Percentiles rank a stretch among this genome's conserved stretches.
Evolutionary conservation across 2,888 invertebrate species (phyloP).

Genomic region (Eutolmus rufibarbis): DNA sequence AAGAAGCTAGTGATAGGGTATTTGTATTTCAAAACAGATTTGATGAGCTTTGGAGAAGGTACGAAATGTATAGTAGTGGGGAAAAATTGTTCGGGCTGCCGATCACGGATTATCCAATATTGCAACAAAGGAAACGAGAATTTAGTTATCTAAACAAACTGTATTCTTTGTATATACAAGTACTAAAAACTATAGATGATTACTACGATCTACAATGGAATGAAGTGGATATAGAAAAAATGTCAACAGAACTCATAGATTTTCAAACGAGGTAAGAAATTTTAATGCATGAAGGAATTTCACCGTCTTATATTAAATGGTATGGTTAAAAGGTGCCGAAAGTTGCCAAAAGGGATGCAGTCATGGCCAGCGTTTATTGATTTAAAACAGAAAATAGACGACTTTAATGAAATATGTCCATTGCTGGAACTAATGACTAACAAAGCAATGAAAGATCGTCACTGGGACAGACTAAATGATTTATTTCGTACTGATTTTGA

Average conservation of each 20-base stretch:
- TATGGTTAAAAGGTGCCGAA: slow-evolving; percentile 73
- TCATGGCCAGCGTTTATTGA: slow-evolving; percentile 89
- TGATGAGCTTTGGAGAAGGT: slow-evolving; percentile 82
- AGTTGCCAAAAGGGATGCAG: slow-evolving; percentile 83
- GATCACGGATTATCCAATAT: slow-evolving; percentile 81
- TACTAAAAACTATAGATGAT: slow-evolving; percentile 84
- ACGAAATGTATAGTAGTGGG: slow-evolving; percentile 82
- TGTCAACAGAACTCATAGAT: slow-evolving; percentile 79
- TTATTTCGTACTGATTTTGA: slow-evolving; percentile 73
- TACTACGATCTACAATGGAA: slow-evolving; percentile 86
- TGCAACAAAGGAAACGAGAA: slow-evolving; percentile 82
- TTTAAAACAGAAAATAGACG: slow-evolving; percentile 86
- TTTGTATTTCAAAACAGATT: slow-evolving; percentile 80
- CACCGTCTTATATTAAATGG: not conserved
- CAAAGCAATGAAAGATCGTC: slow-evolving; percentile 82
- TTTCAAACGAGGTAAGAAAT: slow-evolving; percentile 76
- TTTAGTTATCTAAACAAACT: slow-evolving; percentile 84
- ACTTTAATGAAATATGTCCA: slow-evolving; percentile 88
- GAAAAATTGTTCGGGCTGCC: slow-evolving; percentile 86
- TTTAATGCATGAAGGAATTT: not conserved
- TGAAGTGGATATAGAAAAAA: slow-evolving; percentile 83
- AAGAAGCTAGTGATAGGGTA: slow-evolving; percentile 84
- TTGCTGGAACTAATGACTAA: slow-evolving; percentile 87
- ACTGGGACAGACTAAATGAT: slow-evolving; percentile 72
- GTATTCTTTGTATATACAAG: slow-evolving; percentile 78